phyloP scores from a whole-genome alignment of 2,797 vertebrate genomes.

The Coregonus ussuriensis region DNA sequence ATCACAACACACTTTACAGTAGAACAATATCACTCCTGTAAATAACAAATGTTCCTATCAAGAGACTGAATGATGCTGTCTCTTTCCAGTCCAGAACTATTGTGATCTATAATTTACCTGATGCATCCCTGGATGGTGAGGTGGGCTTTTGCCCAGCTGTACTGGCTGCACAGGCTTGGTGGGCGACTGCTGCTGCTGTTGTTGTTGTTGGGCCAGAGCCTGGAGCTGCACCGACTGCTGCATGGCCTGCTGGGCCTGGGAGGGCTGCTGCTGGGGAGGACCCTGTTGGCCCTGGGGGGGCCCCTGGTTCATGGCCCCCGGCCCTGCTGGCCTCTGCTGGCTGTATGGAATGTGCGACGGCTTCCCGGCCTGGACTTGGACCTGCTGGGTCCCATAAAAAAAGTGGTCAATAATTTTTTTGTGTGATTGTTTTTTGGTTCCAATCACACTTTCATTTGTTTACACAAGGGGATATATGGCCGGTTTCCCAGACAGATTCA shows the following conservation, averaged over 20 bases:
- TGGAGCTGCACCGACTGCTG: slow-evolving; percentile 85
- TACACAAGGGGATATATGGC: background rate
- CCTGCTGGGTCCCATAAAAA: background rate
- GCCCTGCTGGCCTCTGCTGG: slow-evolving; percentile 93
- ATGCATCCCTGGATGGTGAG: slow-evolving; percentile 89
- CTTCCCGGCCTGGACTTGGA: slow-evolving; percentile 88
- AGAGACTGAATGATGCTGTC: too few species aligned
- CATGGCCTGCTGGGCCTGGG: slow-evolving; percentile 62
- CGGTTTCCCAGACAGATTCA: too few species aligned
- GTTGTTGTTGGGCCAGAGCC: slow-evolving; percentile 65
- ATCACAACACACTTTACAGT: too few species aligned
- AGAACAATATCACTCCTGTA: too few species aligned
- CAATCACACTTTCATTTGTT: background rate
- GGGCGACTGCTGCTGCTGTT: slow-evolving; percentile 80
- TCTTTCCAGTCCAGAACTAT: background rate
- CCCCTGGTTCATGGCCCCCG: slow-evolving; percentile 78
- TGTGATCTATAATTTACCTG: slow-evolving; percentile 74
- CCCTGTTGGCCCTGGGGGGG: slow-evolving; percentile 79
- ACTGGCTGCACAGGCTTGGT: slow-evolving; percentile 83
- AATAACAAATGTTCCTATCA: too few species aligned
- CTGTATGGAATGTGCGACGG: slow-evolving; percentile 98
- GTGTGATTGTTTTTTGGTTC: background rate
- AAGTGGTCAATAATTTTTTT: background rate
- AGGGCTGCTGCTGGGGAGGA: slow-evolving; percentile 68
- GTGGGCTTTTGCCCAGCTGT: slow-evolving; percentile 89